Base-by-base conservation (phyloP, 2,113 vertebrate species). In the Dicerorhinus sumatrensis region DNA sequence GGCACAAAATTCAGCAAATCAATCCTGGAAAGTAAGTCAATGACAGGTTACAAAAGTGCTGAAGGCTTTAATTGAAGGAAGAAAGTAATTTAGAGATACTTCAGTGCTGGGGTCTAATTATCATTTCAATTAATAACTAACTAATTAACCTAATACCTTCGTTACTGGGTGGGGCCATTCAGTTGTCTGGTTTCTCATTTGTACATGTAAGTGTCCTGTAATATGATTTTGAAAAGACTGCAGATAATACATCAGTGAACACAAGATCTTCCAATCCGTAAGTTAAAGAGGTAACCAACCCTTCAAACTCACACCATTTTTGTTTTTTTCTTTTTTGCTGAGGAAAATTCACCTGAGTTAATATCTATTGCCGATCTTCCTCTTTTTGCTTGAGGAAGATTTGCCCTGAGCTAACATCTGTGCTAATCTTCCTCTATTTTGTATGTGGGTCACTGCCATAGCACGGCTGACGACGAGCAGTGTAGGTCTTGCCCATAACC, bases 81-180 rank as follows among this genome's bases (percentile, higher is more conserved):
- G 82, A 94, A 69, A 77, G 60, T 75, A 77, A 73, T 65, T 73
- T 92, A 94, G n/a, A 80, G 29, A 88, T 65, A 51, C 39, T 94
- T 97, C 21, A 72, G 13, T 33, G 42, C 58, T 93, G 31, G 18
- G 33, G 23, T 93, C 70, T 89, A 95, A 88, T 96, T 73, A 29
- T 72, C 83, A 60, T 94, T 89, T 62, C 51, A 89, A 56, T 16
- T 69, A 72, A 51, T 69, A 85, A 73, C 31, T 73, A 90, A 72
- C 23, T 76, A 85, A 91, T 89, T 91, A 92, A 94, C 8, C 23
- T 46, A 75, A 63, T 84, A 87, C 14, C 36, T 56, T 6, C 17
- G 31, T 90, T 95, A 86, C 17, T 89, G 86, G 33, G 48, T 42
- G 62, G 8, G 25, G 39, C 16, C 54, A 75, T 73, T 80, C 31